Conservation (phyloP, 1,140 invertebrate species). For the Musca vetustissima region DNA sequence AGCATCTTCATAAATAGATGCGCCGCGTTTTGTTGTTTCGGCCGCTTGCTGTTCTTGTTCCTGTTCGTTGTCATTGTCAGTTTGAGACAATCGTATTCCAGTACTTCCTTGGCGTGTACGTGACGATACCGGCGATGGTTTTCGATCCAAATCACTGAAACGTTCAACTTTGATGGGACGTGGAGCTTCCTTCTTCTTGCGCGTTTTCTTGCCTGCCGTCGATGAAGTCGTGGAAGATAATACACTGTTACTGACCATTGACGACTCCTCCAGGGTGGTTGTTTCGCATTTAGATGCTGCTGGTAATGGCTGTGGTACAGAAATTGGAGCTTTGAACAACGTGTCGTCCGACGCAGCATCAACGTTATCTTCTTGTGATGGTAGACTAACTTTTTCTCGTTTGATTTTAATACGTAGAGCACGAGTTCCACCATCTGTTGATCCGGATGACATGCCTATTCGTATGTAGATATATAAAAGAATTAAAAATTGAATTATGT, state of each 20-base stretch:
- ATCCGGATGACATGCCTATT: not conserved
- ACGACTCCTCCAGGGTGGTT: not conserved
- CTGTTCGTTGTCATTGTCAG: not conserved
- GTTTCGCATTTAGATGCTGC: not conserved
- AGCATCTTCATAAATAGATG: constrained; percentile 49
- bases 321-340: not conserved
- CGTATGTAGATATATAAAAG: no score
- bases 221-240: constrained; percentile 8
- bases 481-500: not conserved
- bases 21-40: not conserved
- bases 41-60: not conserved
- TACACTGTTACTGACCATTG: constrained; percentile 6
- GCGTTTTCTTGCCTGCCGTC: not conserved
- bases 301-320: constrained; percentile 24
- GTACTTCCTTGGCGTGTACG: constrained; percentile 41
- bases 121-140: constrained; percentile 34
- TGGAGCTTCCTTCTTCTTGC: constrained; percentile 37
- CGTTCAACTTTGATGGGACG: constrained; percentile 52
- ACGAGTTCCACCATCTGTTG: not conserved
- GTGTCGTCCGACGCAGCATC: not conserved
- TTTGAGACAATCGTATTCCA: not conserved
- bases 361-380: not conserved
- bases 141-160: constrained; percentile 42
- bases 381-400: constrained; percentile 44
- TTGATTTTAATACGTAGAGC: constrained; percentile 39